Evolutionary conservation across 2,888 invertebrate species (phyloP).

Genomic region (Lutraria lutraria): DNA sequence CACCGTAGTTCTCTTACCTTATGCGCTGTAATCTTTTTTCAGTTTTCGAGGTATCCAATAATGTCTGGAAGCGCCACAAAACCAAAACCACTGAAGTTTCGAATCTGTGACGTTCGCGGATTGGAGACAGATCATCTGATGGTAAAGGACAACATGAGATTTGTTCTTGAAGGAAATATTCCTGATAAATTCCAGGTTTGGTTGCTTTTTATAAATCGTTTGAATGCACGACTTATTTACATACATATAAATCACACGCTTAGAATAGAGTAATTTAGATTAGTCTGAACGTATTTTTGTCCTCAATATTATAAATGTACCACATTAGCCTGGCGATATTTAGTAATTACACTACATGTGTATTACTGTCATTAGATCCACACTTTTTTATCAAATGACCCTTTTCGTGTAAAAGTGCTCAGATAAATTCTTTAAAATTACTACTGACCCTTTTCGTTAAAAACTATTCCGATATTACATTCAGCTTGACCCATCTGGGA

Average conservation of each 20-base stretch:
- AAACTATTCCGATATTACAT: background rate
- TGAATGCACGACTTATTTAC: background rate
- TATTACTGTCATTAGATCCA: too few relatives aligned
- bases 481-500: conserved; percentile 37
- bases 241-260: background rate
- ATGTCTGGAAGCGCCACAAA: conserved; percentile 17
- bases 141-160: conserved; percentile 38
- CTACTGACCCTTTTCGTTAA: too few relatives aligned
- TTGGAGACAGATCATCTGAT: conserved; percentile 29
- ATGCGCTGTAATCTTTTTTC: background rate
- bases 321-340: background rate
- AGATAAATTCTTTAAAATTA: too few relatives aligned
- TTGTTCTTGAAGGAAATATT: conserved; percentile 34
- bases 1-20: background rate
- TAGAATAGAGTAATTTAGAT: background rate
- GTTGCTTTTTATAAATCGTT: background rate
- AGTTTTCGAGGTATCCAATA: conserved; percentile 35
- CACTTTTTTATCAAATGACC: too few relatives aligned
- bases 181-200: conserved; percentile 18
- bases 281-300: background rate
- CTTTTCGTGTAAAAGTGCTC: background rate
- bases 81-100: conserved; percentile 22
- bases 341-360: too few relatives aligned
- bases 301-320: background rate
- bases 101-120: conserved; percentile 35